These are phyloP conservation scores for Promerops cafer DNA, from an alignment of 2,113 vertebrate genomes.

Conservation along the genomic window DNA sequence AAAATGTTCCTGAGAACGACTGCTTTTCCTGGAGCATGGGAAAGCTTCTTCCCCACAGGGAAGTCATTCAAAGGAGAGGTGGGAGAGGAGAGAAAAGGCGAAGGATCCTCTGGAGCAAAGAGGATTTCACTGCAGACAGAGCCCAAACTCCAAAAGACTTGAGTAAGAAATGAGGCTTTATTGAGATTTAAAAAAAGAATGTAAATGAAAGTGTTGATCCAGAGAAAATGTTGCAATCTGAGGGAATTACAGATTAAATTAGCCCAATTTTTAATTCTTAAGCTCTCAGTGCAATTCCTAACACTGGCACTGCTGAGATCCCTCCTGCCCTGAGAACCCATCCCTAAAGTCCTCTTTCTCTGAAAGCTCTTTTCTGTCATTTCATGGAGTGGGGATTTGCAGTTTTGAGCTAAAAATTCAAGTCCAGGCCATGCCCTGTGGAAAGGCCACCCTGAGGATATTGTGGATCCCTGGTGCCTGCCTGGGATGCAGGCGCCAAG, in stretches of 20 bases:
- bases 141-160: neutral
- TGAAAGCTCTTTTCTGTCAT: neutral
- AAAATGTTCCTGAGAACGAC: neutral
- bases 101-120: neutral
- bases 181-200: neutral
- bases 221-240: neutral
- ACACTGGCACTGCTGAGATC: neutral
- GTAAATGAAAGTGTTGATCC: neutral
- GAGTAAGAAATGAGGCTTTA: neutral
- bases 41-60: neutral
- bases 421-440: too few relatives aligned
- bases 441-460: neutral
- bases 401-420: neutral
- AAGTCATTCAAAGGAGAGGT: neutral
- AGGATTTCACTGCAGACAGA: neutral
- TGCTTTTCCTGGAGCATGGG: neutral
- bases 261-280: neutral
- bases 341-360: neutral
- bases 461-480: neutral
- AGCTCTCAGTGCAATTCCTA: neutral
- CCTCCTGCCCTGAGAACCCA: neutral
- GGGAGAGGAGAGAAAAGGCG: neutral
- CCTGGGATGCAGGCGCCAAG: accelerated
- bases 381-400: neutral
- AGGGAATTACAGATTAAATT: neutral